Conservation (phyloP, 2,113 vertebrate species). For the Gnathonemus echidnorhynchus region DNA sequence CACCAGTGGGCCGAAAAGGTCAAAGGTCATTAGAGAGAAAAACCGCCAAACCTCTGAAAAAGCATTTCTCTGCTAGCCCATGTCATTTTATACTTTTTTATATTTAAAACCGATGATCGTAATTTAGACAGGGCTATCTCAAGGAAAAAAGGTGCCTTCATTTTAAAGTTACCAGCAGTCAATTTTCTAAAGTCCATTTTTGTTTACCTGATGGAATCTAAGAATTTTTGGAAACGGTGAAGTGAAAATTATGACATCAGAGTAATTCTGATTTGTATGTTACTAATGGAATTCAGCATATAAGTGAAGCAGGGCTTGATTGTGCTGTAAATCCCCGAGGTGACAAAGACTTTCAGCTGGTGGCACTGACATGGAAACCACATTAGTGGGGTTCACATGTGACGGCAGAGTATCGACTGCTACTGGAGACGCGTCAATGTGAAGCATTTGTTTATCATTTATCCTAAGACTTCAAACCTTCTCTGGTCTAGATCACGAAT, state of each 20-base stretch:
- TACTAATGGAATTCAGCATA: not conserved
- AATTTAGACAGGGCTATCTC: constrained; percentile 17
- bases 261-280: not conserved
- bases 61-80: not conserved
- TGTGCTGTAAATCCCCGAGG: not conserved
- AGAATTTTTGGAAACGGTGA: not conserved
- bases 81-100: constrained; percentile 34
- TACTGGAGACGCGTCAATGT: not conserved
- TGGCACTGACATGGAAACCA: constrained; percentile 12
- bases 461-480: not conserved
- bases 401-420: not conserved
- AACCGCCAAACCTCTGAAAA: not conserved
- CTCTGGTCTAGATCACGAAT: not conserved
- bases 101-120: constrained; percentile 23
- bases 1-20: constrained; percentile 11
- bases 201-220: not conserved
- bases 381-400: not conserved
- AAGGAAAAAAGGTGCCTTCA: constrained; percentile 43
- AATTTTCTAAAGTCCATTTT: not conserved
- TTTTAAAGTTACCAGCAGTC: constrained; percentile 36
- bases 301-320: not conserved
- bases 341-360: not conserved
- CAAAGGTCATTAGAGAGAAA: not conserved
- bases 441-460: not conserved
- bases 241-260: not conserved